Evolutionary conservation across 1,140 invertebrate species (phyloP).

Genomic region (Penaeus indicus): DNA sequence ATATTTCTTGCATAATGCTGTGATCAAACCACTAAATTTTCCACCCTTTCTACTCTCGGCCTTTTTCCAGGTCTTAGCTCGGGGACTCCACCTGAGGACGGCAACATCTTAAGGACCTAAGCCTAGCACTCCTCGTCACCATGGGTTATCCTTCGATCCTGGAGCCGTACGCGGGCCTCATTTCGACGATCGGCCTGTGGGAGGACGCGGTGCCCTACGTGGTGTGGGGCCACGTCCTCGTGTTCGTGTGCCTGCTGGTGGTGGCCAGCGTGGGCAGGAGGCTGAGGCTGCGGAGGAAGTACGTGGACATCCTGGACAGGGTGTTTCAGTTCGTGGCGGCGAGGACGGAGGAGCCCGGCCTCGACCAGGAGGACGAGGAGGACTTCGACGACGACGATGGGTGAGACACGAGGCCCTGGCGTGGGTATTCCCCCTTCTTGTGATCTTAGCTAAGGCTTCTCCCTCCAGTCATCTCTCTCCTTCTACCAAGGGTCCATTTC

Average conservation of each 20-base stretch:
- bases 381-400: neutral
- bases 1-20: too few species aligned
- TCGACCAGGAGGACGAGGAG: slow-evolving; percentile 21
- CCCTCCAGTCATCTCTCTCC: too few species aligned
- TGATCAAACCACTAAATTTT: too few species aligned
- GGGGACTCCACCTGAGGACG: too few species aligned
- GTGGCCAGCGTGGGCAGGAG: slow-evolving; percentile 18
- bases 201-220: slow-evolving; percentile 3
- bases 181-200: neutral
- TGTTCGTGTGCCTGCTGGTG: slow-evolving; percentile 20
- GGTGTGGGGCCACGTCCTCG: slow-evolving; percentile 29
- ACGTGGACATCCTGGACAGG: slow-evolving; percentile 31
- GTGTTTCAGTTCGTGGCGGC: slow-evolving; percentile 25
- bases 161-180: too few species aligned
- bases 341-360: neutral
- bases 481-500: too few species aligned
- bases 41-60: too few species aligned
- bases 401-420: neutral
- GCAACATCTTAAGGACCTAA: too few species aligned
- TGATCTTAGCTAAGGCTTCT: too few species aligned
- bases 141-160: too few species aligned
- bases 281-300: slow-evolving; percentile 35
- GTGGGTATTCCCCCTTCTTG: neutral
- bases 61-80: too few species aligned
- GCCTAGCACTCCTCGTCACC: too few species aligned